phyloP scores from a whole-genome alignment of 2,888 invertebrate species.

The Tanypteryx hageni region DNA sequence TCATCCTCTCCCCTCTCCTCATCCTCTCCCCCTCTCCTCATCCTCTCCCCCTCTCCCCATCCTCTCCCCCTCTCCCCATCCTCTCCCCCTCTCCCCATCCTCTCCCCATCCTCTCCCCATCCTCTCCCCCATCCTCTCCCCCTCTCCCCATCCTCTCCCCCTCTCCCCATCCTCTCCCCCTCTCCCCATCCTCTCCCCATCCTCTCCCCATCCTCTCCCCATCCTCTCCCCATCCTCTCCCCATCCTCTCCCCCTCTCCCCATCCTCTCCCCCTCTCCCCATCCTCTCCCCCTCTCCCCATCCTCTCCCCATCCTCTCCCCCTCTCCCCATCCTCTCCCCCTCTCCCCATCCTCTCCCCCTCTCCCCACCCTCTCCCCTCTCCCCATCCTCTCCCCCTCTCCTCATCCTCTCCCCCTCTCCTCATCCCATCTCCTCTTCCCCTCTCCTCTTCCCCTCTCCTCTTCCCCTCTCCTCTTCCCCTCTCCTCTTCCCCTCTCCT shows the following conservation, averaged over 20 bases:
- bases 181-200: too few species aligned
- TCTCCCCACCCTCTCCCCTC: neutral
- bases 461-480: neutral
- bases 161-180: neutral
- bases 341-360: neutral
- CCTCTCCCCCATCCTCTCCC: neutral
- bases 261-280: neutral
- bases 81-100: neutral
- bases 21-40: neutral
- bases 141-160: neutral
- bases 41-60: neutral
- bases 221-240: neutral
- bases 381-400: neutral
- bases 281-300: too few species aligned
- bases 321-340: neutral
- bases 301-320: neutral
- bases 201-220: too few species aligned
- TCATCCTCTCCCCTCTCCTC: too few species aligned
- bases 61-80: neutral
- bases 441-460: neutral
- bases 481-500: neutral
- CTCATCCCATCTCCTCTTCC: too few species aligned
- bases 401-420: neutral
- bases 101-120: too few species aligned
- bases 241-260: neutral